These are phyloP conservation scores for Corydoras sp. DNA, from an alignment of 2,113 vertebrate genomes.

Conservation along the genomic window DNA sequence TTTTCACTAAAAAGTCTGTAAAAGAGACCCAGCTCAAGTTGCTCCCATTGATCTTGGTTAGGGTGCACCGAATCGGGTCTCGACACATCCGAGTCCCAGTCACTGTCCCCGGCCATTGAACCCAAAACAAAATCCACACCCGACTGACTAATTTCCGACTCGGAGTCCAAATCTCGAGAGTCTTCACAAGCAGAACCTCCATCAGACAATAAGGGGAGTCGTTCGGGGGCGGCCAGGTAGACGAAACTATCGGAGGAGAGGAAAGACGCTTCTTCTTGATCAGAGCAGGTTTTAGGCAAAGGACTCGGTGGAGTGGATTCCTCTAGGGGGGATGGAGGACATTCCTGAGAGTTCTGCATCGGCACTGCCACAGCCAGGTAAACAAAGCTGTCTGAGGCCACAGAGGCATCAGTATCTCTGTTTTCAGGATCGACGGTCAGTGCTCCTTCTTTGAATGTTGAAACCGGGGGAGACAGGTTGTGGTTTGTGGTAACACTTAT, in stretches of 20 bases:
- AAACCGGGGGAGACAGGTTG: too few species aligned
- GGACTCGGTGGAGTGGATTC: slow-evolving; percentile 63
- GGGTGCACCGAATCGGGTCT: slow-evolving; percentile 50
- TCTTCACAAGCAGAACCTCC: slow-evolving; percentile 59
- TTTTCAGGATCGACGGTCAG: slow-evolving; percentile 39
- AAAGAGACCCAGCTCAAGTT: slow-evolving; percentile 64
- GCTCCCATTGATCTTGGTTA: slow-evolving; percentile 60
- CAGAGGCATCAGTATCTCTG: slow-evolving; percentile 59
- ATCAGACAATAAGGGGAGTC: slow-evolving; percentile 53
- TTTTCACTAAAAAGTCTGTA: slow-evolving; percentile 56
- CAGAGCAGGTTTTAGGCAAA: slow-evolving; percentile 52
- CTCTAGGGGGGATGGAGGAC: slow-evolving; percentile 58
- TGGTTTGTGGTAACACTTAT: too few species aligned
- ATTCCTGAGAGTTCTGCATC: slow-evolving; percentile 51
- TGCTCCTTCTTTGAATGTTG: neutral
- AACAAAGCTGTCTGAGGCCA: slow-evolving; percentile 71
- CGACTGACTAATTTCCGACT: slow-evolving; percentile 64
- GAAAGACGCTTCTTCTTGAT: slow-evolving; percentile 57
- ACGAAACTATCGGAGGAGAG: slow-evolving; percentile 69
- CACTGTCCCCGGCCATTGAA: slow-evolving; percentile 67
- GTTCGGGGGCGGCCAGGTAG: slow-evolving; percentile 71
- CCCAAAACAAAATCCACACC: slow-evolving; percentile 67
- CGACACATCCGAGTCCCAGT: slow-evolving; percentile 70
- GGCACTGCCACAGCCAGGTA: slow-evolving; percentile 70
- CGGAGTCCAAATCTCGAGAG: slow-evolving; percentile 62